A percentile compares a stretch with the other conserved stretches of the same genome.
Conservation (phyloP, 2,797 vertebrate species). For the Rhadinocentrus ornatus region DNA sequence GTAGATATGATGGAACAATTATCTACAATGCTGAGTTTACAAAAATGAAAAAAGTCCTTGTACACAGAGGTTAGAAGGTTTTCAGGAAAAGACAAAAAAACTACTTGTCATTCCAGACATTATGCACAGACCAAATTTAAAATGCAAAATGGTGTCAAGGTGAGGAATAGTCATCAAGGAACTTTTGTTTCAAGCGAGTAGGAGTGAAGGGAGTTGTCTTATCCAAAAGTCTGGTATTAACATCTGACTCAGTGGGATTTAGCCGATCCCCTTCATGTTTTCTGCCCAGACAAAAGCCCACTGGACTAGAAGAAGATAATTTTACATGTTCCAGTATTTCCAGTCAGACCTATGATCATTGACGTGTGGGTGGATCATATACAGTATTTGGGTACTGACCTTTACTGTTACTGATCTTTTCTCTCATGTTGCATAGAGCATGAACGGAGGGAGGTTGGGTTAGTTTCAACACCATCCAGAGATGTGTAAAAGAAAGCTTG, state of each 20-base stretch:
- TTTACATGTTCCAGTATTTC: constrained; percentile 39
- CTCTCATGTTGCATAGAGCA: constrained; percentile 7
- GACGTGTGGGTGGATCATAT: constrained; percentile 35
- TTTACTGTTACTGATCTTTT: constrained; percentile 18
- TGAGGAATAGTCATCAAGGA: constrained; percentile 27
- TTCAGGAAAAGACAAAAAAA: constrained; percentile 12
- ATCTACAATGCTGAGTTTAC: constrained; percentile 5
- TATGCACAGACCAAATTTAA: not conserved
- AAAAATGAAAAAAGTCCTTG: constrained; percentile 24
- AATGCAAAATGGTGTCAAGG: constrained; percentile 3
- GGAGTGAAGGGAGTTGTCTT: constrained; percentile 3
- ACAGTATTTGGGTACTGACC: too few relatives aligned
- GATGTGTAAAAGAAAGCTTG: constrained; percentile 30
- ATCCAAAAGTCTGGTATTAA: constrained; percentile 55
- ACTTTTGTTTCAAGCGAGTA: not conserved
- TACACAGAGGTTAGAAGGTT: constrained; percentile 22
- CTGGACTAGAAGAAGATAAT: constrained; percentile 35
- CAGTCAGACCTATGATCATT: constrained; percentile 27
- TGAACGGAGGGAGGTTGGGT: not conserved
- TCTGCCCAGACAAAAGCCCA: constrained; percentile 39
- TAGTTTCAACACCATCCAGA: constrained; percentile 12
- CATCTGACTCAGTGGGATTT: constrained; percentile 42
- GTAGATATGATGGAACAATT: constrained; percentile 27
- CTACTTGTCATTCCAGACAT: not conserved
- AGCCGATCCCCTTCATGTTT: constrained; percentile 21